Evolutionary conservation across 2,797 vertebrate species (phyloP).

Genomic region (Eulemur coronatus): DNA sequence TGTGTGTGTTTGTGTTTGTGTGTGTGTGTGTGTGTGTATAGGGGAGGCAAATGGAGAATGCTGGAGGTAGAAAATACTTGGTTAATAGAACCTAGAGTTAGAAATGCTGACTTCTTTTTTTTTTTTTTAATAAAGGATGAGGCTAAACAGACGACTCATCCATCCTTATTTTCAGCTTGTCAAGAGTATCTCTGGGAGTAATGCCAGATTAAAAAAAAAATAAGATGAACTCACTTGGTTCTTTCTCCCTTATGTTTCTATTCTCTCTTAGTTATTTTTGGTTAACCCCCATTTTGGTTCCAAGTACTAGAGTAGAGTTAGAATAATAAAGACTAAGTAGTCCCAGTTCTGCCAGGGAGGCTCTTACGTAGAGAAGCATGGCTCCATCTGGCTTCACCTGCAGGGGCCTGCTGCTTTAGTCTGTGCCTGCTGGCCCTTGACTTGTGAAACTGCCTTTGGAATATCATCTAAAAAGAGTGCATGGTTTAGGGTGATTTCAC

Average conservation of each 20-base stretch:
- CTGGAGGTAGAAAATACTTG: constrained; percentile 40
- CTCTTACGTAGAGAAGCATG: neutral
- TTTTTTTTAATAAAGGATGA: constrained; percentile 29
- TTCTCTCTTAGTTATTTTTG: constrained; percentile 37
- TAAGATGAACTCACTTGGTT: neutral
- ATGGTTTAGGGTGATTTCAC: neutral
- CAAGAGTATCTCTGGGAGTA: constrained; percentile 19
- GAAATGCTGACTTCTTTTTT: constrained; percentile 13
- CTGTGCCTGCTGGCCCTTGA: neutral
- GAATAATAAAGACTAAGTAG: neutral
- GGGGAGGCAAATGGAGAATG: neutral
- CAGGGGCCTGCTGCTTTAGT: rapidly evolving
- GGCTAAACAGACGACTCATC: constrained; percentile 14
- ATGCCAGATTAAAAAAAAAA: neutral
- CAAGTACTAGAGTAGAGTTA: neutral
- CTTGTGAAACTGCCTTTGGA: neutral
- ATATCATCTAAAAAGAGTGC: neutral
- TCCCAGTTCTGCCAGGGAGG: neutral
- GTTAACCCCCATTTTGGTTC: neutral
- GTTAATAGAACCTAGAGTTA: neutral
- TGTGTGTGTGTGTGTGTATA: neutral
- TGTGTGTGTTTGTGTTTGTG: neutral
- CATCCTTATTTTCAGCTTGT: constrained; percentile 33
- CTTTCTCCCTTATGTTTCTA: neutral
- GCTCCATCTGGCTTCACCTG: rapidly evolving